Percentiles rank a stretch among this genome's conserved stretches.
Evolutionary conservation across 2,888 invertebrate genomes (phyloP).

Genomic region (Dryobotodes eremita): DNA sequence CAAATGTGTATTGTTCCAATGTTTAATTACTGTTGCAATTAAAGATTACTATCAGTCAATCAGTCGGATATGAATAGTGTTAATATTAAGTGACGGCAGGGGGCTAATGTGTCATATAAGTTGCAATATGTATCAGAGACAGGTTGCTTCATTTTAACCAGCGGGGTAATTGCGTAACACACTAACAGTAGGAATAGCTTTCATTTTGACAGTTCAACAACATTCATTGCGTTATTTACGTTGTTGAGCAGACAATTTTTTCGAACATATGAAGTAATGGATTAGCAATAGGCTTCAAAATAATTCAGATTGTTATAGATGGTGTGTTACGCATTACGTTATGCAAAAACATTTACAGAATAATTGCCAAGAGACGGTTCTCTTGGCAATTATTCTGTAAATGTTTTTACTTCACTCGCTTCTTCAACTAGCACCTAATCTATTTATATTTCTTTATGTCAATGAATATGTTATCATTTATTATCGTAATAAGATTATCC

Average conservation of each 20-base stretch:
- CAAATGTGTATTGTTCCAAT: conserved; percentile 51
- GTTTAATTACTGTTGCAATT: conserved; percentile 54
- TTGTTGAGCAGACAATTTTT: too few species aligned
- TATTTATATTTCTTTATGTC: neutral
- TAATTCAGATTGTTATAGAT: too few species aligned
- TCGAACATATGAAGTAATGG: too few species aligned
- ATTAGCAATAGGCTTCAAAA: too few species aligned
- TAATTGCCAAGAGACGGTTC: too few species aligned
- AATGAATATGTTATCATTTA: conserved; percentile 5
- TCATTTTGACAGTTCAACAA: too few species aligned
- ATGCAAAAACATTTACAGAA: too few species aligned
- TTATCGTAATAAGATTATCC: conserved; percentile 9
- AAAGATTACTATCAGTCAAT: conserved; percentile 60
- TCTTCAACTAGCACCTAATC: neutral
- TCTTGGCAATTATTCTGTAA: neutral
- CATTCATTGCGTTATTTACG: too few species aligned
- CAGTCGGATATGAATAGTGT: conserved; percentile 45
- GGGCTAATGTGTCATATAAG: conserved; percentile 17
- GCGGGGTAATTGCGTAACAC: too few species aligned
- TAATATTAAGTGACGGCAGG: conserved; percentile 24
- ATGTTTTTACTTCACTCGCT: neutral
- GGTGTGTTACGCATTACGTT: too few species aligned
- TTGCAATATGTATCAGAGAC: conserved; percentile 30
- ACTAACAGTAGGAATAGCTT: too few species aligned
- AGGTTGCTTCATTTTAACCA: conserved; percentile 21